A percentile compares a stretch with the other conserved stretches of the same genome.
phyloP scores from a whole-genome alignment of 2,113 vertebrate genomes.

The Takifugu flavidus region DNA sequence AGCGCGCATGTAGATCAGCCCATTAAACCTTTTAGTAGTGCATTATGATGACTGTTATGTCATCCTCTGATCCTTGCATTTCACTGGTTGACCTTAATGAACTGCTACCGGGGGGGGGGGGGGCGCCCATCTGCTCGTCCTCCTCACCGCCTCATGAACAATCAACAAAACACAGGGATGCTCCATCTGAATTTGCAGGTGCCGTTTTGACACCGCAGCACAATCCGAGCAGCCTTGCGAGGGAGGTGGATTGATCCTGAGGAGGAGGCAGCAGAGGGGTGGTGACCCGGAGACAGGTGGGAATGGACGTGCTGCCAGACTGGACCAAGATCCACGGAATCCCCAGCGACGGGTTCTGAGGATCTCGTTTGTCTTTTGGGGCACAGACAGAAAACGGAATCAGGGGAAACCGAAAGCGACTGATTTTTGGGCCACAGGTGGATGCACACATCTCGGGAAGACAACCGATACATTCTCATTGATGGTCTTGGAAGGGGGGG shows the following conservation, averaged over 20 bases:
- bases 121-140: slow-evolving; percentile 52
- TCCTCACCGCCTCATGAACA: slow-evolving; percentile 37
- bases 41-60: slow-evolving; percentile 58
- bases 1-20: slow-evolving; percentile 17
- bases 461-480: slow-evolving; percentile 2
- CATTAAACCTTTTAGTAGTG: slow-evolving; percentile 44
- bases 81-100: slow-evolving; percentile 32
- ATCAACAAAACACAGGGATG: slow-evolving; percentile 1
- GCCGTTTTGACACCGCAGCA: slow-evolving; percentile 21
- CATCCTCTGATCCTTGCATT: slow-evolving; percentile 51
- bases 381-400: slow-evolving; percentile 20
- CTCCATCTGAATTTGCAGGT: neutral
- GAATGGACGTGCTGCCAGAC: slow-evolving; percentile 37
- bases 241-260: slow-evolving; percentile 25
- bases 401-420: slow-evolving; percentile 13
- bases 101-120: slow-evolving; percentile 7
- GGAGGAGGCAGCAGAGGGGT: slow-evolving; percentile 33
- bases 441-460: slow-evolving; percentile 12
- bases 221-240: slow-evolving; percentile 37
- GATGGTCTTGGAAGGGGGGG: slow-evolving; percentile 7
- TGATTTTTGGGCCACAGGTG: slow-evolving; percentile 36
- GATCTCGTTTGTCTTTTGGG: too few relatives aligned
- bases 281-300: slow-evolving; percentile 52
- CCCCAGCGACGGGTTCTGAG: neutral
- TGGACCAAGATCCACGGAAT: slow-evolving; percentile 3